A percentile compares a stretch with the other conserved stretches of the same genome.
These are phyloP conservation scores for Etheostoma spectabile DNA, from an alignment of 2,113 vertebrate species.

Conservation along the genomic window DNA sequence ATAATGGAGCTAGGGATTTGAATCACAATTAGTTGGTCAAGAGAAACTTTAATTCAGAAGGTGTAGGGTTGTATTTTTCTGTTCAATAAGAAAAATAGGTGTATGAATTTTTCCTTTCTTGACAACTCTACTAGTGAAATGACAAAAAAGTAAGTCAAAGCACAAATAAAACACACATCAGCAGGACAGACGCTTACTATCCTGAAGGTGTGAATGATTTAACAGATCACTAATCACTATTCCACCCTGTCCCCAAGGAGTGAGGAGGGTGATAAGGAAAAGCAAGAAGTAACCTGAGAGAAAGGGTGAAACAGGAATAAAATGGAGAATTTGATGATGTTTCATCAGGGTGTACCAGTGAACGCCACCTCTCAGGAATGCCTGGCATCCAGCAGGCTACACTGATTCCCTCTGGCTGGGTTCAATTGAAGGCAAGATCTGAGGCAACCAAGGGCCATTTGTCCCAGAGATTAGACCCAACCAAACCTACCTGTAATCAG, in stretches of 20 bases:
- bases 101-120: no score
- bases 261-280: neutral
- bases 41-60: no score
- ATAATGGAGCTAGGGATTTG: neutral
- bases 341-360: constrained; percentile 38
- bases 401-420: constrained; percentile 27
- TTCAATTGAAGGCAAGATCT: constrained; percentile 38
- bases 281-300: neutral
- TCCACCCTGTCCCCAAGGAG: neutral
- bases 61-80: no score
- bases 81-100: no score
- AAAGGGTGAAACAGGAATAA: neutral
- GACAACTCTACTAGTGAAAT: no score
- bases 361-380: constrained; percentile 67
- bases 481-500: constrained; percentile 18
- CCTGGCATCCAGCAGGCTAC: constrained; percentile 59
- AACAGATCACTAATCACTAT: constrained; percentile 21
- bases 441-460: constrained; percentile 16
- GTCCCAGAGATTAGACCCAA: constrained; percentile 22
- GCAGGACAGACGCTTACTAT: constrained; percentile 8
- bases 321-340: neutral
- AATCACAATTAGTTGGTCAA: neutral
- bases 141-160: neutral
- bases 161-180: neutral
- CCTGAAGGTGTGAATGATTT: neutral